phyloP scores from a whole-genome alignment of 2,113 vertebrate species.

The Etheostoma cragini region DNA sequence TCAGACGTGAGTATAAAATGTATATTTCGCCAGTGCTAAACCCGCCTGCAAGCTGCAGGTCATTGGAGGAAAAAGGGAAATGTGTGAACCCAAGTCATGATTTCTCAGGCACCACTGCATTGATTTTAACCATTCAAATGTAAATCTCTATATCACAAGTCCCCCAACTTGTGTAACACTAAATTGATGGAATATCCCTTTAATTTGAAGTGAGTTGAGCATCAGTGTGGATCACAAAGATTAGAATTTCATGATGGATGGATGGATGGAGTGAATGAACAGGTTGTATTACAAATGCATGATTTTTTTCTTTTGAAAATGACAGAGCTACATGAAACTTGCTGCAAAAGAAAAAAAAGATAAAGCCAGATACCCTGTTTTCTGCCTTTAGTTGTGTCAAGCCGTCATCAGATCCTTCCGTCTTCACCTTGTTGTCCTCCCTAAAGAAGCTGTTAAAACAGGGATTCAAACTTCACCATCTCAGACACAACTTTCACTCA shows the following conservation, averaged over 20 bases:
- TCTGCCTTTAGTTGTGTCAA: constrained; percentile 19
- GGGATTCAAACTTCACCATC: constrained; percentile 37
- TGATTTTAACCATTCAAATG: not conserved
- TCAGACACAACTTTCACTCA: constrained; percentile 20
- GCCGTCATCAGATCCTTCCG: constrained; percentile 30
- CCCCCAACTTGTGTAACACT: not conserved
- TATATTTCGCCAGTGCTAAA: not conserved
- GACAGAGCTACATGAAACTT: not conserved
- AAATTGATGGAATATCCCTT: not conserved
- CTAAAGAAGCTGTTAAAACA: constrained; percentile 36
- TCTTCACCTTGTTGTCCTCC: constrained; percentile 4
- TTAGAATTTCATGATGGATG: not conserved
- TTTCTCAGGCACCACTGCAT: not conserved
- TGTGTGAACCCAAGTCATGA: not conserved
- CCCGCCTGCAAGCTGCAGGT: not conserved
- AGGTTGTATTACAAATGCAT: not conserved
- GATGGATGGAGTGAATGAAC: not conserved
- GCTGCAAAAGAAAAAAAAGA: not conserved
- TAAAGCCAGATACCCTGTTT: constrained; percentile 53
- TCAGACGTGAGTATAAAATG: not conserved
- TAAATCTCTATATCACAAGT: not conserved
- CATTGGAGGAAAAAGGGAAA: no score
- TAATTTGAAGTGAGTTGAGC: not conserved
- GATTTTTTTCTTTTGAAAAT: not conserved
- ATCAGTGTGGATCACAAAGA: not conserved